Percentiles rank a stretch among this genome's conserved stretches.
Evolutionary conservation across 2,797 vertebrate genomes (phyloP).

Genomic region (Craterocephalus amniculus): DNA sequence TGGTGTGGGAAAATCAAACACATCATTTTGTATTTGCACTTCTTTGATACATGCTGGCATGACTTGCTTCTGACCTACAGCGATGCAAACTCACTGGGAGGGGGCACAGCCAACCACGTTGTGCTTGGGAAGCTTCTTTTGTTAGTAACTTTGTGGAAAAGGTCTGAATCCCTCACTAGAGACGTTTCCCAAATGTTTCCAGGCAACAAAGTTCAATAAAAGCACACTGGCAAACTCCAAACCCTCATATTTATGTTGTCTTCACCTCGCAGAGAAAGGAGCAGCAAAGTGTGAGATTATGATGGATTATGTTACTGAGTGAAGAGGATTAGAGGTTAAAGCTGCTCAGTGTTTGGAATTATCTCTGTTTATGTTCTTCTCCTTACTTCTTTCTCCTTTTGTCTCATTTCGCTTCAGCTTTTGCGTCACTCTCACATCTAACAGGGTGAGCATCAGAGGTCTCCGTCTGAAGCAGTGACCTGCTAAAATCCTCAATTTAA

Average conservation of each 20-base stretch:
- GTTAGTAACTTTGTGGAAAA: too few species aligned
- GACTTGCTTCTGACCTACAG: too few species aligned
- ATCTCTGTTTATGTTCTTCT: not conserved
- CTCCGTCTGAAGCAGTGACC: slow-evolving; percentile 35
- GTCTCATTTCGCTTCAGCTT: slow-evolving; percentile 10
- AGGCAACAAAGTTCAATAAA: slow-evolving; percentile 1
- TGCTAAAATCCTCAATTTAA: slow-evolving; percentile 46
- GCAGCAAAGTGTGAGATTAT: not conserved
- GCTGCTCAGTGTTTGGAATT: not conserved
- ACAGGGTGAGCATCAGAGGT: slow-evolving; percentile 27
- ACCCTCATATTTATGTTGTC: slow-evolving; percentile 11
- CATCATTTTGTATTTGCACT: not conserved
- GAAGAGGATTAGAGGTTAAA: slow-evolving; percentile 1
- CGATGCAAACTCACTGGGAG: slow-evolving; percentile 7
- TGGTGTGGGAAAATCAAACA: slow-evolving; percentile 6
- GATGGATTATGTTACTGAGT: slow-evolving; percentile 7
- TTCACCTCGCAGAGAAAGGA: not conserved
- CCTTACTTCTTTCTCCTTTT: not conserved
- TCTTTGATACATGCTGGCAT: too few species aligned
- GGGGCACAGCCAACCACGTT: too few species aligned
- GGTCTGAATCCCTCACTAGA: not conserved
- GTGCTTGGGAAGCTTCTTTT: too few species aligned
- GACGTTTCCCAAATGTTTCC: slow-evolving; percentile 16
- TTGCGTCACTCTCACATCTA: slow-evolving; percentile 25
- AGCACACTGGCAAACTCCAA: slow-evolving; percentile 5